Evolutionary conservation across 2,888 invertebrate species (phyloP).

Genomic region (Tuberolachnus salignus): DNA sequence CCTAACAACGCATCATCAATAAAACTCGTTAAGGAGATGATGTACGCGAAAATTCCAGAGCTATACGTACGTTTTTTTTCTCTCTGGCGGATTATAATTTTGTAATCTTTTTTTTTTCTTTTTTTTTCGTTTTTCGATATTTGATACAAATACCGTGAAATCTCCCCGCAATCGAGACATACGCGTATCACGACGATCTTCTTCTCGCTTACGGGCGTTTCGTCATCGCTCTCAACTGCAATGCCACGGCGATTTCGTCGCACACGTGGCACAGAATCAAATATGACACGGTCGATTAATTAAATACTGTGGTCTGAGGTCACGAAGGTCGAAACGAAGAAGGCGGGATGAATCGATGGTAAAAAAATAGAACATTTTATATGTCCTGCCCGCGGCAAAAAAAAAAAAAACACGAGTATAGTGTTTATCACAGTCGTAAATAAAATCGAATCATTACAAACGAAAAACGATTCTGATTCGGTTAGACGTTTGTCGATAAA

Average conservation of each 20-base stretch:
- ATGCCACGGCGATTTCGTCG: too few species aligned
- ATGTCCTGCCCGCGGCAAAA: neutral
- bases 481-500: too few species aligned
- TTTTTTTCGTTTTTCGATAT: neutral
- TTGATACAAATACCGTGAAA: neutral
- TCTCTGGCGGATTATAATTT: neutral
- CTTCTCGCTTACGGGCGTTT: neutral
- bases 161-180: neutral
- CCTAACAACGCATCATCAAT: too few species aligned
- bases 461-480: too few species aligned
- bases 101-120: too few species aligned
- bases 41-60: too few species aligned
- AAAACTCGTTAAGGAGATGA: too few species aligned
- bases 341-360: neutral
- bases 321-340: constrained; percentile 27
- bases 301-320: constrained; percentile 1
- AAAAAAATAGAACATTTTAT: neutral
- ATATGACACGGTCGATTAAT: constrained; percentile 36
- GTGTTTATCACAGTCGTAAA: neutral
- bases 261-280: neutral
- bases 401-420: too few species aligned
- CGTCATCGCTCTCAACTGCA: constrained; percentile 16
- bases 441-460: too few species aligned
- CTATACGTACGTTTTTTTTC: neutral
- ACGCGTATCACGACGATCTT: constrained; percentile 7